Percentiles rank a stretch among this genome's conserved stretches.
These are phyloP conservation scores for Dugesia japonica DNA, from an alignment of 2,888 invertebrate species.

Conservation along the genomic window DNA sequence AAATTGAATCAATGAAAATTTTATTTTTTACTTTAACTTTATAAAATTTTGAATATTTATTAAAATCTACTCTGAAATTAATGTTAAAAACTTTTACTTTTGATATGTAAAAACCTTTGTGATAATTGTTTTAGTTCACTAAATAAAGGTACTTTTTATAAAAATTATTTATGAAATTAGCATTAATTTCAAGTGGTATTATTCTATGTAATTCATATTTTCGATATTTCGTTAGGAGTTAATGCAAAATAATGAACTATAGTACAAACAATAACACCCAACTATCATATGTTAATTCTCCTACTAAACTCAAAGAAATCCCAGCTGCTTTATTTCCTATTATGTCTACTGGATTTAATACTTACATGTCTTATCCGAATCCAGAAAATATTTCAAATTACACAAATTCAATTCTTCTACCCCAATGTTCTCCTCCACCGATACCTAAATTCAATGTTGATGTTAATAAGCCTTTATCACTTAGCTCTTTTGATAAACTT, in stretches of 20 bases:
- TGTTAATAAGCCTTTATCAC: background rate
- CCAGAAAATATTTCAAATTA: background rate
- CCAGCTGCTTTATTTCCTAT: background rate
- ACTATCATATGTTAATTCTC: slow-evolving; percentile 11
- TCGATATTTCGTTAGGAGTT: too few relatives aligned
- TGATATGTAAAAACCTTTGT: background rate
- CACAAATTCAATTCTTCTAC: background rate
- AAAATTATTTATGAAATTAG: background rate
- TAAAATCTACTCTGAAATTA: too few relatives aligned
- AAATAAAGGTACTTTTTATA: background rate
- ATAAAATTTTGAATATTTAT: too few relatives aligned
- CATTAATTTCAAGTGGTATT: background rate
- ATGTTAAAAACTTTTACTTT: background rate
- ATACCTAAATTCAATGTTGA: background rate
- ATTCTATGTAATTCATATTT: too few relatives aligned
- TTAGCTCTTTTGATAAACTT: background rate
- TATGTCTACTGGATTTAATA: background rate
- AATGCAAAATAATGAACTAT: background rate
- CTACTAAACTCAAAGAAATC: slow-evolving; percentile 1
- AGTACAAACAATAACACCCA: background rate
- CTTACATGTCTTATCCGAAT: slow-evolving; percentile 3
- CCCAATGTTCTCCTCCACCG: background rate
- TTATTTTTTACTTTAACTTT: too few relatives aligned
- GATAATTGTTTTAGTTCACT: background rate
- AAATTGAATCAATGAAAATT: too few relatives aligned